Percentiles rank a stretch among this genome's conserved stretches.
Evolutionary conservation across 2,888 invertebrate genomes (phyloP).

Genomic region (Dryococelus australis): DNA sequence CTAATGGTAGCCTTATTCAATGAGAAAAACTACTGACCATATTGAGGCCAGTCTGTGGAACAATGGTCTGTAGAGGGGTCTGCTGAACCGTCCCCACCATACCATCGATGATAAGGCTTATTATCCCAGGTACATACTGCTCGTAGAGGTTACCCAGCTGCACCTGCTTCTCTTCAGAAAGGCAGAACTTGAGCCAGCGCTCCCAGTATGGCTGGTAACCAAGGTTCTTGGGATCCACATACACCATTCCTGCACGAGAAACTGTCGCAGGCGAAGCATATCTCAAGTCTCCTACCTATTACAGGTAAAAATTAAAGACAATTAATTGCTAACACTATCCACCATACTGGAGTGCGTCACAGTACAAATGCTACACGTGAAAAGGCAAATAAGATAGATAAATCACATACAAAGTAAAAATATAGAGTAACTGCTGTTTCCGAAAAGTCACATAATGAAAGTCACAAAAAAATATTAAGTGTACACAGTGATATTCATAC

Average conservation of each 20-base stretch:
- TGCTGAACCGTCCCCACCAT: slow-evolving; percentile 49
- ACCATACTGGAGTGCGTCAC: too few species aligned
- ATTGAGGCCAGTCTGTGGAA: slow-evolving; percentile 86
- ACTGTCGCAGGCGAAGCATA: slow-evolving; percentile 94
- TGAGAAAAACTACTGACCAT: slow-evolving; percentile 64
- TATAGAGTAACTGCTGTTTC: too few species aligned
- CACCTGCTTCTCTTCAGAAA: slow-evolving; percentile 59
- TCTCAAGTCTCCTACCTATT: slow-evolving; percentile 83
- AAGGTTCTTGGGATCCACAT: slow-evolving; percentile 90
- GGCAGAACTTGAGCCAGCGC: slow-evolving; percentile 65
- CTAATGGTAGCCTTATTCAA: too few species aligned
- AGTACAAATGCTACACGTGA: too few species aligned
- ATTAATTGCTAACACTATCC: too few species aligned
- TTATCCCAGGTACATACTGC: slow-evolving; percentile 75
- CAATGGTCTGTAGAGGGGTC: slow-evolving; percentile 78
- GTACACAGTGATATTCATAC: too few species aligned
- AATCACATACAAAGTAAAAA: too few species aligned
- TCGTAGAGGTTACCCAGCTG: slow-evolving; percentile 69
- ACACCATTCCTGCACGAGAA: slow-evolving; percentile 93
- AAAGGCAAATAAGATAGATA: too few species aligned
- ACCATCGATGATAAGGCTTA: slow-evolving; percentile 75
- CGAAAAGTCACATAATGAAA: too few species aligned
- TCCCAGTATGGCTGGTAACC: slow-evolving; percentile 88
- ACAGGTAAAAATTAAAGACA: too few species aligned
- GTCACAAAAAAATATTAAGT: too few species aligned